phyloP scores from a whole-genome alignment of 1,140 invertebrate species.

The Dolichoris vasculosae region DNA sequence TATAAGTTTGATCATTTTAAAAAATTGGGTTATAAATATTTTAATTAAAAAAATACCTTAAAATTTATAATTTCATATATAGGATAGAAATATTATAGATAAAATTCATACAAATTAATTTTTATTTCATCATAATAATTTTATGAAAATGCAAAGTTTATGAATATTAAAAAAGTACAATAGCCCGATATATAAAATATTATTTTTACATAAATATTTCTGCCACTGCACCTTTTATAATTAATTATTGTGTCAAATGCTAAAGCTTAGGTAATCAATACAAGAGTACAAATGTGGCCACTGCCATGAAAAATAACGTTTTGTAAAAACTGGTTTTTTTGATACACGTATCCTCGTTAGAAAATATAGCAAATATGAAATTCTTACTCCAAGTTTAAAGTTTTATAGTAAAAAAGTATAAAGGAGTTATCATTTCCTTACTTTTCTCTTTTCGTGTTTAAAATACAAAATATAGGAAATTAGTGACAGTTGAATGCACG shows the following conservation, averaged over 20 bases:
- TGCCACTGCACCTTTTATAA: constrained; percentile 60
- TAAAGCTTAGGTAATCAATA: constrained; percentile 44
- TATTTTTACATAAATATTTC: constrained; percentile 70
- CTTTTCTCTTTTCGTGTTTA: constrained; percentile 1
- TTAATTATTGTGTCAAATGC: constrained; percentile 45
- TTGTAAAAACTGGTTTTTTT: constrained; percentile 19
- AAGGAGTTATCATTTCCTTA: constrained; percentile 11
- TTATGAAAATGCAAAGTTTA: constrained; percentile 70
- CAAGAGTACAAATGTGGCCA: constrained; percentile 53
- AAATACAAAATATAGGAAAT: constrained; percentile 46
- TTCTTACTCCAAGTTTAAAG: constrained; percentile 13
- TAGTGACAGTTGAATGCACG: constrained; percentile 37
- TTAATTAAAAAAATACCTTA: neutral
- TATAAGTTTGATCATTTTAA: neutral
- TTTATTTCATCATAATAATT: constrained; percentile 68
- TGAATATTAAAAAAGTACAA: constrained; percentile 74
- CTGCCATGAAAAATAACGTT: constrained; percentile 57
- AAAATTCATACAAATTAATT: constrained; percentile 67
- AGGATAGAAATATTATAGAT: neutral
- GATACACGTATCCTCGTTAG: constrained; percentile 15
- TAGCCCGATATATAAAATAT: constrained; percentile 75
- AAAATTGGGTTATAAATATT: too few species aligned
- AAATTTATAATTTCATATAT: neutral
- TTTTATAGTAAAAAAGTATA: constrained; percentile 39
- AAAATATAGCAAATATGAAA: neutral